Evolutionary conservation across 2,888 invertebrate genomes (phyloP).

Genomic region (Octonoba sinensis): DNA sequence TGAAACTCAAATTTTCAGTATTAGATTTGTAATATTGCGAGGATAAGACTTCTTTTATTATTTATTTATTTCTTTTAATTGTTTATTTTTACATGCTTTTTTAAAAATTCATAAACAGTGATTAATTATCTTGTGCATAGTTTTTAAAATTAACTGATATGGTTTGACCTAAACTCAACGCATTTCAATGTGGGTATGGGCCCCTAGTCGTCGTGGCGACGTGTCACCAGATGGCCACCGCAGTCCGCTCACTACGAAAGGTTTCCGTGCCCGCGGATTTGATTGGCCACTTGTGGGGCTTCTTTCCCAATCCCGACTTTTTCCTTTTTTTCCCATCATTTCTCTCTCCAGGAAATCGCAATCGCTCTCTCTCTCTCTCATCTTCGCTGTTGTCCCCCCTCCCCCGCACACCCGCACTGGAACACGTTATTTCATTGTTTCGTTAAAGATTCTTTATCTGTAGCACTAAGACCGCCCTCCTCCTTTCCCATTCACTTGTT

Average conservation of each 20-base stretch:
- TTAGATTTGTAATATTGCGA: no score
- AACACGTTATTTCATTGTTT: constrained; percentile 11
- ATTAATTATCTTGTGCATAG: no score
- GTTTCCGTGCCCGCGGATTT: constrained; percentile 56
- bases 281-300: constrained; percentile 65
- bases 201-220: constrained; percentile 53
- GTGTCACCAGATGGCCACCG: constrained; percentile 63
- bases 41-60: no score
- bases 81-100: no score
- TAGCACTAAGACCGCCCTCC: background rate
- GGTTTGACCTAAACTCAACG: no score
- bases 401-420: no score
- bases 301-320: constrained; percentile 51
- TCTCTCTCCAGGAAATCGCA: constrained; percentile 26
- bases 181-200: constrained; percentile 1
- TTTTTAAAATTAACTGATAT: no score
- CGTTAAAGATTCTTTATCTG: constrained; percentile 21
- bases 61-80: no score
- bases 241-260: constrained; percentile 41
- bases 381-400: constrained; percentile 7
- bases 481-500: background rate
- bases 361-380: constrained; percentile 24
- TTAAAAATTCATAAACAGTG: no score
- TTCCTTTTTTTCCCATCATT: constrained; percentile 20
- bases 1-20: no score